Percentiles rank a stretch among this genome's conserved stretches.
Conservation (phyloP, 1,140 invertebrate genomes). For the Drosophila erecta region DNA sequence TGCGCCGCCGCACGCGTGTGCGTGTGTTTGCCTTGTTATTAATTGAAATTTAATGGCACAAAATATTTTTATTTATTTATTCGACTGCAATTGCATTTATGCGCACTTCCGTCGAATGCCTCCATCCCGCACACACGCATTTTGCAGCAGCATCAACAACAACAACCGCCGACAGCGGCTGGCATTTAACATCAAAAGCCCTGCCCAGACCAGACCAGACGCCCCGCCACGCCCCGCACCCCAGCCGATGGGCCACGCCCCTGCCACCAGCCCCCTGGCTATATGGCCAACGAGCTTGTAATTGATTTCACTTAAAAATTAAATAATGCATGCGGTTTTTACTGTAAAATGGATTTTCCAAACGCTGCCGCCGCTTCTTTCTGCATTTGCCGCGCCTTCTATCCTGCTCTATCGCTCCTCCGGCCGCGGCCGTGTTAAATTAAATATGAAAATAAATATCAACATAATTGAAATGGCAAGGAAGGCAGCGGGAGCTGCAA, state of each 20-base stretch:
- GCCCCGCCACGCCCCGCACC: background rate
- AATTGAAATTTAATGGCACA: slow-evolving; percentile 84
- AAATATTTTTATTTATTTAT: slow-evolving; percentile 82
- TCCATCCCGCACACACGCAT: slow-evolving; percentile 26
- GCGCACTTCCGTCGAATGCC: slow-evolving; percentile 68
- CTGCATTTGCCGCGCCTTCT: slow-evolving; percentile 2
- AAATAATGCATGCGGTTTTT: slow-evolving; percentile 83
- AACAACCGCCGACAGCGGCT: slow-evolving; percentile 41
- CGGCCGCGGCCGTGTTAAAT: slow-evolving; percentile 62
- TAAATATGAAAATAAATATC: slow-evolving; percentile 83
- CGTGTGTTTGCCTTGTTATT: slow-evolving; percentile 79
- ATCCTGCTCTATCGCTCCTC: background rate
- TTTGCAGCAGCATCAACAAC: slow-evolving; percentile 21
- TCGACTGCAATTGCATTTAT: slow-evolving; percentile 79
- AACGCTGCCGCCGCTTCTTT: slow-evolving; percentile 41
- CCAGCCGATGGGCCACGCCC: background rate
- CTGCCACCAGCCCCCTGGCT: background rate
- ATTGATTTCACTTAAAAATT: slow-evolving; percentile 84
- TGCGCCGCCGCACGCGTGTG: slow-evolving; percentile 23
- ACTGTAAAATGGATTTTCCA: slow-evolving; percentile 79
- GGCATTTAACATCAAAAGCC: slow-evolving; percentile 77
- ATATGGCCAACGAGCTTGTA: slow-evolving; percentile 63
- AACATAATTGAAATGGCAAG: slow-evolving; percentile 79
- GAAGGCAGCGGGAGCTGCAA: slow-evolving; percentile 13
- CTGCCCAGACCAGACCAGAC: slow-evolving; percentile 39